phyloP scores from a whole-genome alignment of 1,140 invertebrate genomes.

The Brachionus sp. region DNA sequence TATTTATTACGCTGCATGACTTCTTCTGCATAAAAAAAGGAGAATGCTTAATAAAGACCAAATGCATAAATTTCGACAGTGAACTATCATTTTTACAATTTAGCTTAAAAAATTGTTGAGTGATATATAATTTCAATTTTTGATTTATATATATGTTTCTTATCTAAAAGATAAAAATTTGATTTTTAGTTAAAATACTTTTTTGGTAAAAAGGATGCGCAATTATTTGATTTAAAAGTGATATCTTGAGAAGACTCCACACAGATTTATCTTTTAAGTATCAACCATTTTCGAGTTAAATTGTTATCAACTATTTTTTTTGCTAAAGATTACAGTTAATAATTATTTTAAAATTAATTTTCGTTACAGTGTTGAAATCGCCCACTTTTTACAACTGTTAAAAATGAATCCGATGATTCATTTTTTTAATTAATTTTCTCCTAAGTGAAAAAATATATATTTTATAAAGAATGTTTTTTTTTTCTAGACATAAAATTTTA shows the following conservation, averaged over 20 bases:
- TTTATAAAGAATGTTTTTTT: no score
- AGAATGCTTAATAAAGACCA: neutral
- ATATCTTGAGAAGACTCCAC: constrained; percentile 23
- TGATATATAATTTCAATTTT: neutral
- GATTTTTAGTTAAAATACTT: constrained; percentile 5
- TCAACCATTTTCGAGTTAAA: neutral
- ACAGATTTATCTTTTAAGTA: constrained; percentile 12
- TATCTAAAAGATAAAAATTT: neutral
- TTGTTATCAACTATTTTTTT: neutral
- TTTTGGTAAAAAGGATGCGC: constrained; percentile 11
- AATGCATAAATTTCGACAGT: neutral
- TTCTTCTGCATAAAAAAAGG: neutral
- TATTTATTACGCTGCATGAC: neutral
- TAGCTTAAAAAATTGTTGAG: neutral
- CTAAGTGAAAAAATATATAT: neutral
- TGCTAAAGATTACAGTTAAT: neutral
- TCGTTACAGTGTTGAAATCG: constrained; percentile 1
- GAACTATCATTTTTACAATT: neutral
- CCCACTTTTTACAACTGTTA: neutral
- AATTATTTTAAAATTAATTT: constrained; percentile 14
- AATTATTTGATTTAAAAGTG: constrained; percentile 34
- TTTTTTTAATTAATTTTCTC: neutral
- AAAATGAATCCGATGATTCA: neutral
- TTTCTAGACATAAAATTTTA: no score
- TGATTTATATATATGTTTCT: neutral